These are phyloP conservation scores for Neotoxoptera formosana DNA, from an alignment of 1,140 invertebrate species.

Conservation along the genomic window DNA sequence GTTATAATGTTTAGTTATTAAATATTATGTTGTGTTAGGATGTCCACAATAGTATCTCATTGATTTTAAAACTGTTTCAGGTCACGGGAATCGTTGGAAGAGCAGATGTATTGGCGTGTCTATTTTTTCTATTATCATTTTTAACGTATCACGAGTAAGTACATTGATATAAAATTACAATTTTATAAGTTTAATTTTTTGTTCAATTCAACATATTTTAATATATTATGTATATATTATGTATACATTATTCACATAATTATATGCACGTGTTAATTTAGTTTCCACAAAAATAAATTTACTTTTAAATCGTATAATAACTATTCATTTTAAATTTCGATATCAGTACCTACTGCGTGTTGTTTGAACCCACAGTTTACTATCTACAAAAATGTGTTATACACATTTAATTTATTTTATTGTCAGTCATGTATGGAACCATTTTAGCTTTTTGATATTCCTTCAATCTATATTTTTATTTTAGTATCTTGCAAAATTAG, in stretches of 20 bases:
- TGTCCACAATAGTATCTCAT: not conserved
- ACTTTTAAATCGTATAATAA: not conserved
- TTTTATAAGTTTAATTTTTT: not conserved
- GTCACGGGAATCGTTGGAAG: conserved; percentile 82
- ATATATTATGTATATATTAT: too few relatives aligned
- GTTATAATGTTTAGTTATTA: not conserved
- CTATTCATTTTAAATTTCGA: not conserved
- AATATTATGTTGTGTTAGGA: not conserved
- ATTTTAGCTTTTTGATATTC: not conserved
- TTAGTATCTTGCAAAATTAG: not conserved
- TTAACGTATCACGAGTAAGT: conserved; percentile 82
- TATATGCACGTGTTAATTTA: not conserved
- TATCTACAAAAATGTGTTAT: not conserved
- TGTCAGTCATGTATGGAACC: not conserved
- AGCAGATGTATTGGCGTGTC: conserved; percentile 83
- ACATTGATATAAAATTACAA: not conserved
- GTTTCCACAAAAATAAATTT: not conserved
- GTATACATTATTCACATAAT: not conserved
- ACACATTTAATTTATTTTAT: not conserved
- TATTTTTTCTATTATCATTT: conserved; percentile 84
- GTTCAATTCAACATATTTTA: not conserved
- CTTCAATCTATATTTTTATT: not conserved
- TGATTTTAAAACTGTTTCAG: conserved; percentile 66
- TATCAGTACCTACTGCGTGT: not conserved
- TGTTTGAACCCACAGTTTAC: not conserved